These are phyloP conservation scores for Lycodopsis pacificus DNA, from an alignment of 2,797 vertebrate species.

Conservation along the genomic window DNA sequence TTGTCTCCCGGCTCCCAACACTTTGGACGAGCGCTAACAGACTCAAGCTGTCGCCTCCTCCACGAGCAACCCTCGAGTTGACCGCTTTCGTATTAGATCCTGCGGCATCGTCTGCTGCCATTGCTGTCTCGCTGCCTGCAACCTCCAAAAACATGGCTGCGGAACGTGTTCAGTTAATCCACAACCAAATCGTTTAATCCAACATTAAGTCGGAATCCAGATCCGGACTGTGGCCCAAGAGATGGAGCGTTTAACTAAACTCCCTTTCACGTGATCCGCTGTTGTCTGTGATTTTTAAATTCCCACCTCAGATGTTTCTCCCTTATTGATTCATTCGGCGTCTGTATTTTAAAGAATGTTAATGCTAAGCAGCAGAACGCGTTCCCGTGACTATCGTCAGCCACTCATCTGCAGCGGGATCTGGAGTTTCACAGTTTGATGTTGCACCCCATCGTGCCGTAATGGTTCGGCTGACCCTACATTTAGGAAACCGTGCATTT, in stretches of 20 bases:
- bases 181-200: conserved; percentile 31
- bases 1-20: conserved; percentile 53
- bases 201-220: conserved; percentile 24
- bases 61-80: conserved; percentile 28
- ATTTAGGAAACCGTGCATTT: conserved; percentile 30
- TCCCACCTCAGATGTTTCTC: conserved; percentile 23
- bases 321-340: conserved; percentile 15
- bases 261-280: conserved; percentile 8
- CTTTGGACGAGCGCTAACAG: conserved; percentile 64
- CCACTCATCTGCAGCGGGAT: conserved; percentile 20
- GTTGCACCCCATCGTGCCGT: conserved; percentile 37
- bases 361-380: conserved; percentile 23
- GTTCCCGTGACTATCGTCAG: conserved; percentile 20
- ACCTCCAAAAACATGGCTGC: conserved; percentile 15
- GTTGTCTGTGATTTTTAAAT: conserved; percentile 20
- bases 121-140: conserved; percentile 17
- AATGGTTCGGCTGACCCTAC: conserved; percentile 49
- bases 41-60: conserved; percentile 66
- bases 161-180: conserved; percentile 22
- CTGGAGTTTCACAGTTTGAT: conserved; percentile 43
- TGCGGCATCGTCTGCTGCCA: conserved; percentile 42
- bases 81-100: conserved; percentile 52
- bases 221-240: conserved; percentile 8
- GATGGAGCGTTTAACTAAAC: conserved; percentile 14
- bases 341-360: conserved; percentile 8